Percentiles rank a stretch among this genome's conserved stretches.
Evolutionary conservation across 2,113 vertebrate genomes (phyloP).

Genomic region (Mola mola): DNA sequence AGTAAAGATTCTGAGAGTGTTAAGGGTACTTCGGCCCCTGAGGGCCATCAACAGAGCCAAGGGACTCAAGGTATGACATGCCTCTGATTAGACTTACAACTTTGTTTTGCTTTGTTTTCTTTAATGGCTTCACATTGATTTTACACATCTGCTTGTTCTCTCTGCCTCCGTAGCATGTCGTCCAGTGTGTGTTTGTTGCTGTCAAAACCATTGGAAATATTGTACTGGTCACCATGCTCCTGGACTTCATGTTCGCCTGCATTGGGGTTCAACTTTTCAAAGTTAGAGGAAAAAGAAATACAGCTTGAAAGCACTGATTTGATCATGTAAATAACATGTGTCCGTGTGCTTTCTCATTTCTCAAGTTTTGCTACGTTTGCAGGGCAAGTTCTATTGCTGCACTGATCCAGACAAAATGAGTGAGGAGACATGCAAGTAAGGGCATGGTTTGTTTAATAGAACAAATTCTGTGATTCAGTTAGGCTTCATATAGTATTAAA

Average conservation of each 20-base stretch:
- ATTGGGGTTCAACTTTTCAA: constrained; percentile 96
- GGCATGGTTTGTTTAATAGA: no score
- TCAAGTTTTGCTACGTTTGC: not conserved
- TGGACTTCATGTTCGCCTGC: constrained; percentile 97
- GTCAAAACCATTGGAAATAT: constrained; percentile 96
- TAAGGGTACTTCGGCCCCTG: constrained; percentile 90
- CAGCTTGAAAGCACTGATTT: not conserved
- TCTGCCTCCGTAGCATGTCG: constrained; percentile 85
- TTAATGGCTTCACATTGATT: not conserved
- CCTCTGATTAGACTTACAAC: no score
- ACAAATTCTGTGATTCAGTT: no score
- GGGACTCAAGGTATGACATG: constrained; percentile 80
- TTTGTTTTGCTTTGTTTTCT: no score
- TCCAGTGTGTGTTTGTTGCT: constrained; percentile 95
- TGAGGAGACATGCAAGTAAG: constrained; percentile 87
- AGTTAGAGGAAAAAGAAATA: constrained; percentile 69
- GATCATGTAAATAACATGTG: not conserved
- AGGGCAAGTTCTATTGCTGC: constrained; percentile 92
- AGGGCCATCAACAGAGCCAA: constrained; percentile 87
- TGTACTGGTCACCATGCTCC: constrained; percentile 89
- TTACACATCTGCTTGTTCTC: not conserved
- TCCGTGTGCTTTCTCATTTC: no score
- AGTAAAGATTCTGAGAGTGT: constrained; percentile 93
- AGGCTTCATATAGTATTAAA: no score
- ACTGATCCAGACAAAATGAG: constrained; percentile 90